Conservation (phyloP, 2,797 vertebrate species). For the Molossus alvarezi region DNA sequence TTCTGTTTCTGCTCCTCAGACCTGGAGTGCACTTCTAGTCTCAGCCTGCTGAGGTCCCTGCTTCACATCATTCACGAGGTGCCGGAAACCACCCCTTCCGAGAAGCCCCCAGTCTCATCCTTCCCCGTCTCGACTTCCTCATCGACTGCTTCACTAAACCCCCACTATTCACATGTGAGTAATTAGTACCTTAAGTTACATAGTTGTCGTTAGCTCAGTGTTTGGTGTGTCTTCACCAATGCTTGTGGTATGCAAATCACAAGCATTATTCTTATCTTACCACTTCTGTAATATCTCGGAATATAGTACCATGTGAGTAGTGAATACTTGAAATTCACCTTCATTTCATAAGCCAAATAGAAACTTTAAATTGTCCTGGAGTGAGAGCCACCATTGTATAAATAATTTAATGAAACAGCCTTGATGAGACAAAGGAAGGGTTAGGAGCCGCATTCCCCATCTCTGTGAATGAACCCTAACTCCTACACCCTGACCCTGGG, state of each 20-base stretch:
- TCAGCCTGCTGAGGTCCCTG: background rate
- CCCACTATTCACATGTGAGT: background rate
- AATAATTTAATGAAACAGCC: background rate
- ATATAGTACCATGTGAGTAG: background rate
- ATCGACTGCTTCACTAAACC: background rate
- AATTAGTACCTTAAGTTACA: background rate
- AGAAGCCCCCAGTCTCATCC: background rate
- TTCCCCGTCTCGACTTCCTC: background rate
- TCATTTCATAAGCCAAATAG: background rate
- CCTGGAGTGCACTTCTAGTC: background rate
- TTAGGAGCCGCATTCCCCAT: background rate
- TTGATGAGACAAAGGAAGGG: background rate
- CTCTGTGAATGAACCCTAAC: background rate
- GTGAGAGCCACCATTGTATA: background rate
- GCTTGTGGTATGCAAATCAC: background rate
- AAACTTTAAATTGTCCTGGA: background rate
- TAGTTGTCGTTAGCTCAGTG: background rate
- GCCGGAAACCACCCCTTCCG: background rate
- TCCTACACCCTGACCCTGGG: background rate
- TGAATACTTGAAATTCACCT: background rate
- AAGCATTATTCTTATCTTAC: background rate
- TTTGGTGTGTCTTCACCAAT: background rate
- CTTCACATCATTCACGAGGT: background rate
- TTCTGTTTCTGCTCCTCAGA: background rate
- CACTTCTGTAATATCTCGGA: background rate